Conservation (phyloP, 2,888 invertebrate species). For the Bugulina stolonifera region DNA sequence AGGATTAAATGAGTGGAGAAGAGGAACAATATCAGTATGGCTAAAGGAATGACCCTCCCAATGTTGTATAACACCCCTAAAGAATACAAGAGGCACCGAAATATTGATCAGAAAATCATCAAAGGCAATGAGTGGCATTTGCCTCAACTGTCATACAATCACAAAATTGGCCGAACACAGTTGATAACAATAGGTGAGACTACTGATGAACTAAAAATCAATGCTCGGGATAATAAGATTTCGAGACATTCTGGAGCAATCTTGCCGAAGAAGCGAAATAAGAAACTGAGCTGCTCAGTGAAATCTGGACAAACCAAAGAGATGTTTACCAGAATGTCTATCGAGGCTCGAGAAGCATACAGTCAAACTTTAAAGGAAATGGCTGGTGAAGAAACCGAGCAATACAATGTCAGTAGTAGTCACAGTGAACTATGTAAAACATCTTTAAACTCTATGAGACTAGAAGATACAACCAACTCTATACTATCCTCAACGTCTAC, state of each 20-base stretch:
- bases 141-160: background rate
- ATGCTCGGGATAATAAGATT: background rate
- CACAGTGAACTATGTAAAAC: background rate
- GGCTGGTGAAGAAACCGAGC: background rate
- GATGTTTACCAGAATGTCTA: slow-evolving; percentile 13
- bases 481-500: no score
- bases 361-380: slow-evolving; percentile 1
- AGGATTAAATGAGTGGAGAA: no score
- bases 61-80: background rate
- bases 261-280: background rate
- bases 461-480: background rate
- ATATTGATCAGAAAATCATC: background rate
- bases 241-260: background rate
- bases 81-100: background rate
- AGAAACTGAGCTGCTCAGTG: background rate
- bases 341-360: slow-evolving; percentile 11
- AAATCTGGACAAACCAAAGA: background rate
- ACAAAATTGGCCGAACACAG: background rate
- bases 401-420: background rate
- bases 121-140: background rate
- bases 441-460: background rate
- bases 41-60: background rate
- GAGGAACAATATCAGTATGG: no score
- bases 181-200: background rate
- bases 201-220: background rate